These are phyloP conservation scores for Lycaena phlaeas DNA, from an alignment of 2,888 invertebrate genomes.

Conservation along the genomic window DNA sequence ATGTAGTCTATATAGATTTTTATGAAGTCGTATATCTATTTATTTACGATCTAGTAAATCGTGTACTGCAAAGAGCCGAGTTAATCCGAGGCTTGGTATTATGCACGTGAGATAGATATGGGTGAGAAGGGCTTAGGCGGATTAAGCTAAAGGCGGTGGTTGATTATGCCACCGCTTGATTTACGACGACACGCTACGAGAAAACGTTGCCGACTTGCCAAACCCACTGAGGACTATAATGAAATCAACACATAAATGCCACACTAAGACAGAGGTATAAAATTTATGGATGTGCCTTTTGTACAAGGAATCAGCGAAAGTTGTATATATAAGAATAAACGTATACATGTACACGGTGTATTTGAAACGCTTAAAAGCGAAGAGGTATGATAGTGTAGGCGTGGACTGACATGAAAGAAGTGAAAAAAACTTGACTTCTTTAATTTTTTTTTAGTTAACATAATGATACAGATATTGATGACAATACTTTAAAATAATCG, in stretches of 20 bases:
- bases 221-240: slow-evolving; percentile 47
- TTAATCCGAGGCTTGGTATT: slow-evolving; percentile 45
- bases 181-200: slow-evolving; percentile 62
- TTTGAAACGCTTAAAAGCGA: too few species aligned
- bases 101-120: slow-evolving; percentile 56
- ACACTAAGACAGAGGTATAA: slow-evolving; percentile 3
- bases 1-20: slow-evolving; percentile 39
- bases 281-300: slow-evolving; percentile 1
- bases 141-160: slow-evolving; percentile 53
- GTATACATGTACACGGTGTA: too few species aligned
- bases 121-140: slow-evolving; percentile 57
- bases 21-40: slow-evolving; percentile 39
- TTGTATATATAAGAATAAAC: neutral
- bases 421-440: too few species aligned
- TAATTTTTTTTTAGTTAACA: too few species aligned
- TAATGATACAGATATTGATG: too few species aligned
- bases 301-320: slow-evolving; percentile 1
- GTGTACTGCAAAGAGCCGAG: slow-evolving; percentile 26
- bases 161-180: slow-evolving; percentile 66
- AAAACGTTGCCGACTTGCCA: slow-evolving; percentile 39
- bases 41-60: slow-evolving; percentile 23
- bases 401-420: too few species aligned
- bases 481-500: too few species aligned
- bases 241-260: slow-evolving; percentile 32
- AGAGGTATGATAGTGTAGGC: too few species aligned